These are phyloP conservation scores for Dasypus novemcinctus DNA, from an alignment of 2,113 vertebrate genomes.

Conservation along the genomic window DNA sequence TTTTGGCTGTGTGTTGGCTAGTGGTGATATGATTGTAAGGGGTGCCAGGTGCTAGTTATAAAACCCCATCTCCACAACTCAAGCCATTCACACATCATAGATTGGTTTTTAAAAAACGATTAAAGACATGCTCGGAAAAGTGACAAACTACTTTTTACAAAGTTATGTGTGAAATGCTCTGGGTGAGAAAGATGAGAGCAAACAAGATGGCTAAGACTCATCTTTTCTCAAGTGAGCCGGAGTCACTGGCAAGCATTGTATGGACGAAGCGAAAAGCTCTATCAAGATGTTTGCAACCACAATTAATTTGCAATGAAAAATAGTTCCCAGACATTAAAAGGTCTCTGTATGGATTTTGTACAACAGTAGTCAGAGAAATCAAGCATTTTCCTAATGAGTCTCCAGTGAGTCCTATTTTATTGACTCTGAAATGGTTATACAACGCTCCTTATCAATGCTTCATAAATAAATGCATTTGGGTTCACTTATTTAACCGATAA, in stretches of 20 bases:
- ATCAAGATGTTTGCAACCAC: too few species aligned
- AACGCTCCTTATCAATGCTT: too few species aligned
- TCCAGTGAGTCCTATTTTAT: neutral
- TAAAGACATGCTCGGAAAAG: neutral
- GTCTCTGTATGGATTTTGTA: rapidly evolving
- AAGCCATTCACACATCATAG: neutral
- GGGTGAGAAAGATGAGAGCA: neutral
- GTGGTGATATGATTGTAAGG: neutral
- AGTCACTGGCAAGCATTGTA: rapidly evolving
- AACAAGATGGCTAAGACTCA: rapidly evolving
- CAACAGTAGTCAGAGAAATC: neutral
- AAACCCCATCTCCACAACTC: neutral
- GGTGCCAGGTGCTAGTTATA: neutral
- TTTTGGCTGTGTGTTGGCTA: neutral
- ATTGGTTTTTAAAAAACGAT: neutral
- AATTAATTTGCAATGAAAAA: neutral
- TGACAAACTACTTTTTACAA: neutral
- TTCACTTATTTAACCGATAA: neutral
- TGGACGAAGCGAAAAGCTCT: rapidly evolving
- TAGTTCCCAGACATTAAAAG: rapidly evolving
- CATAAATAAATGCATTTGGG: neutral
- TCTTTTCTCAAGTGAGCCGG: rapidly evolving
- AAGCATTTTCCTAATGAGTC: too few species aligned
- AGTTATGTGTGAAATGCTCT: neutral
- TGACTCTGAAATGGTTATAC: neutral